Base-by-base conservation (phyloP, 2,113 vertebrate species). In the Takifugu bimaculatus region DNA sequence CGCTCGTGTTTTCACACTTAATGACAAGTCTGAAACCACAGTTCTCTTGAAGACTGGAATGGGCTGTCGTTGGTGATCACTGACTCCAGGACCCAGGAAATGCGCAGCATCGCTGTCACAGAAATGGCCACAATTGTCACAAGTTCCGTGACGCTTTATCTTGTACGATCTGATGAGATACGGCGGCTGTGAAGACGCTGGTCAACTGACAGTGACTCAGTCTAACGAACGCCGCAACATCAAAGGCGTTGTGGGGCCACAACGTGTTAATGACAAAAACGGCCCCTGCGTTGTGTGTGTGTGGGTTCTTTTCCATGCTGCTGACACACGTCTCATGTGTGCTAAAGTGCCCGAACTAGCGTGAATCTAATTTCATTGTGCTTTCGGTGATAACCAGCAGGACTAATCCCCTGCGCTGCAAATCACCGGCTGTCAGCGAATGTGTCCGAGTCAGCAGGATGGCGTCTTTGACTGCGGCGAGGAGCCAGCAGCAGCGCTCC, bases 1-100 rank as follows among this genome's bases (percentile, higher is more conserved):
- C 81, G 72, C 74, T 76, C 65, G n/a, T 75, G 81, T 83, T 85
- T 85, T 84, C 77, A 77, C 81, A 80, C 84, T 78, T 86, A 86
- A 86, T 89, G 78, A 77, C 72, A 81, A 70, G 73, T 73, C 66
- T 35, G 15, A 26, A 72, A 67, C 70, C 72, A 48, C 71, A 60
- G 74, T 83, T 88, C 73, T 74, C 68, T 68, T 54, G 56, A 78
- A 85, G 68, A 78, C 77, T 60, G 73, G 72, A 78, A 79, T 57
- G 35, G 44, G 55, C 58, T 77, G 73, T 81, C 74, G 70, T 74
- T 70, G 68, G 56, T 59, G 50, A 25, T 27, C 57, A 54, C 63
- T 13, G 50, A 51, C 50, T 13, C 25, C 26, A 4, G 50, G 50
- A 27, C 50, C 11, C 50, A 26, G 20, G 4, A 6, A 49, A 44